Evolutionary conservation across 2,888 invertebrate genomes (phyloP).

Genomic region (Mesochorus sp.): DNA sequence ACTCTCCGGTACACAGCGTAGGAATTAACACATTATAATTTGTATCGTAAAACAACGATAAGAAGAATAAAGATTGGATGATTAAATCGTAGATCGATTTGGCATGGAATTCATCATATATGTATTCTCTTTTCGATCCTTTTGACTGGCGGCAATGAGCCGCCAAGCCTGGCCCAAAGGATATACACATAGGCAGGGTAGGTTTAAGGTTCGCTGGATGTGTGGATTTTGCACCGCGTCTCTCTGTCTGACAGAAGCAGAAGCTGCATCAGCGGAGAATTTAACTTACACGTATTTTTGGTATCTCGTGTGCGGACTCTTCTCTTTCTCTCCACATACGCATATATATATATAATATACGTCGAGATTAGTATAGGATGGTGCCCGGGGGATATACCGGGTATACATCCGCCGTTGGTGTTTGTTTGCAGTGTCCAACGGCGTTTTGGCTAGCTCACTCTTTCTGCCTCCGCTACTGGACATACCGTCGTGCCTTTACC

Average conservation of each 20-base stretch:
- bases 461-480: slow-evolving; percentile 1
- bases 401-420: slow-evolving; percentile 62
- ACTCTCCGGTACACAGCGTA: too few species aligned
- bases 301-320: slow-evolving; percentile 11
- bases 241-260: not conserved
- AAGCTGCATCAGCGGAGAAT: slow-evolving; percentile 35
- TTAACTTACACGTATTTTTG: slow-evolving; percentile 40
- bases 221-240: slow-evolving; percentile 13
- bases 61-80: not conserved
- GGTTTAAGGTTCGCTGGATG: not conserved
- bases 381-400: not conserved
- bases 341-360: slow-evolving; percentile 49
- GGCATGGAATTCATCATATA: not conserved
- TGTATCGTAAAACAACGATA: not conserved
- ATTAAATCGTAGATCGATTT: not conserved
- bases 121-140: not conserved
- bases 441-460: slow-evolving; percentile 36
- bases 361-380: slow-evolving; percentile 61
- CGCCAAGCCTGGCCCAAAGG: not conserved
- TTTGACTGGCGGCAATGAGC: not conserved
- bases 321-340: not conserved
- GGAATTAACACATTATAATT: too few species aligned
- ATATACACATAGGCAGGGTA: not conserved
- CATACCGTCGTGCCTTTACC: slow-evolving; percentile 8
- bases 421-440: slow-evolving; percentile 73